Conservation (phyloP, 1,140 invertebrate species). For the Antheraea mylitta region DNA sequence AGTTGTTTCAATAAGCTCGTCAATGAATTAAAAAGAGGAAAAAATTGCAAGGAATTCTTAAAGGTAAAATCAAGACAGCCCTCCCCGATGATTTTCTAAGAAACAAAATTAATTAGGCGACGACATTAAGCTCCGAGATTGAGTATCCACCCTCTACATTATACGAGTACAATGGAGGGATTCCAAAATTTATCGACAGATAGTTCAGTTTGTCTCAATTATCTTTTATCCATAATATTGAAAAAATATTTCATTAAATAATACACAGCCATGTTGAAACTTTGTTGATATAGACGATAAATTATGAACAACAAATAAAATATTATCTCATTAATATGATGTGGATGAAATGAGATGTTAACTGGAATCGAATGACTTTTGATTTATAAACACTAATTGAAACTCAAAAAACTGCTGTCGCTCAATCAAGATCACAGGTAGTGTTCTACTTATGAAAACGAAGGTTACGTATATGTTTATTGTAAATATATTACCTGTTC, state of each 20-base stretch:
- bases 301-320: too few species aligned
- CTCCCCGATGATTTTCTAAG: slow-evolving; percentile 20
- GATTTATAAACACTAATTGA: too few species aligned
- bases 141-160: neutral
- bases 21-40: neutral
- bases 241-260: neutral
- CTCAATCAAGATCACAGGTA: too few species aligned
- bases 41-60: neutral
- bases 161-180: neutral
- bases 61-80: slow-evolving; percentile 10
- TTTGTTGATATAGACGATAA: too few species aligned
- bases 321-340: too few species aligned
- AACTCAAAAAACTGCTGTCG: too few species aligned
- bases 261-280: neutral
- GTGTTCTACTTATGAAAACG: too few species aligned
- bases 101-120: slow-evolving; percentile 30
- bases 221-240: neutral
- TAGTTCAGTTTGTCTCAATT: neutral
- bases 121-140: slow-evolving; percentile 24
- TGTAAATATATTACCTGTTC: neutral
- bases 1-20: neutral
- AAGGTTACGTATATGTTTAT: too few species aligned
- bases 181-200: neutral
- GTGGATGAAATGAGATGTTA: too few species aligned
- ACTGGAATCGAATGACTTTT: too few species aligned